A percentile compares a stretch with the other conserved stretches of the same genome.
Conservation (phyloP, 1,140 invertebrate species). For the Drosophila seguyi region DNA sequence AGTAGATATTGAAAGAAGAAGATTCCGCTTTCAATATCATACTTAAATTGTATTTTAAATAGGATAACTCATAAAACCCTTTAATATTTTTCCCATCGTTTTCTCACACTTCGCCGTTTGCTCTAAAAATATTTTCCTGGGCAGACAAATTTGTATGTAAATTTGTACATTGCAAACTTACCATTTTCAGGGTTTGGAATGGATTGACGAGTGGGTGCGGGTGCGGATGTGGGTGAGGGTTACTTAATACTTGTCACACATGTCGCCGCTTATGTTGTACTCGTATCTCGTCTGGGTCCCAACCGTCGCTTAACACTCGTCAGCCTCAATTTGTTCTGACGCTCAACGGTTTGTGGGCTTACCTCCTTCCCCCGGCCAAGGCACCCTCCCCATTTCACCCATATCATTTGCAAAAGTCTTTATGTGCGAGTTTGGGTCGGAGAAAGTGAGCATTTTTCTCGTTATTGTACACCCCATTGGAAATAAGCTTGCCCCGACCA, state of each 20-base stretch:
- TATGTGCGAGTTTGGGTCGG: conserved; percentile 32
- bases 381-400: conserved; percentile 34
- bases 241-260: conserved; percentile 73
- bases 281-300: conserved; percentile 45
- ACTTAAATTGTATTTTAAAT: conserved; percentile 1
- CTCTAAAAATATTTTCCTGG: conserved; percentile 32
- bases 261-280: conserved; percentile 60
- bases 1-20: too few species aligned
- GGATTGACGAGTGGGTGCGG: not conserved
- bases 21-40: not conserved
- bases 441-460: conserved; percentile 62
- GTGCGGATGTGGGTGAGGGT: conserved; percentile 20
- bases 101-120: conserved; percentile 47
- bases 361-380: conserved; percentile 48
- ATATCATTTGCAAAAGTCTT: conserved; percentile 71
- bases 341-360: conserved; percentile 46
- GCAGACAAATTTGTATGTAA: conserved; percentile 82
- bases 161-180: conserved; percentile 52
- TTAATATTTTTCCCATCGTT: conserved; percentile 26
- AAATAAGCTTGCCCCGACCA: conserved; percentile 10
- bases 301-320: conserved; percentile 76
- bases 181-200: conserved; percentile 16
- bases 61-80: not conserved
- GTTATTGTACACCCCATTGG: conserved; percentile 82
- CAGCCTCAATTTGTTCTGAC: conserved; percentile 79